Percentiles rank a stretch among this genome's conserved stretches.
phyloP scores from a whole-genome alignment of 1,140 invertebrate species.

The Octopus bimaculoides region DNA sequence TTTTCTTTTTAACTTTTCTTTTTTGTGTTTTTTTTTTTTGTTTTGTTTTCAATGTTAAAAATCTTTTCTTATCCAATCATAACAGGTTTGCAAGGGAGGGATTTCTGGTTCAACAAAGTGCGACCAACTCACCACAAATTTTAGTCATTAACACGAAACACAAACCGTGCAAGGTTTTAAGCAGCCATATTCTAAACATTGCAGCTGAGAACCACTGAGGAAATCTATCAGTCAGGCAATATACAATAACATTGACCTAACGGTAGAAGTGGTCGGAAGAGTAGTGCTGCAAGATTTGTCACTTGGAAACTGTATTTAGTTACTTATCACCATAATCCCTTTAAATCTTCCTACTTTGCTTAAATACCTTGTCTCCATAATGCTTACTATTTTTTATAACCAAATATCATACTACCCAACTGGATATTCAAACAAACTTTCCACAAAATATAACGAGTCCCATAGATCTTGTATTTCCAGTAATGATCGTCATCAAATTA shows the following conservation, averaged over 20 bases:
- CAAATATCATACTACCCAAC: constrained; percentile 15
- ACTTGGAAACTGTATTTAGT: neutral
- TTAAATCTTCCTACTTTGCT: constrained; percentile 13
- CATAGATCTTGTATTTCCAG: constrained; percentile 6
- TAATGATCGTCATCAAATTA: constrained; percentile 7
- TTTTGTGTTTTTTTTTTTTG: constrained; percentile 3
- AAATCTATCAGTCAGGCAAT: neutral
- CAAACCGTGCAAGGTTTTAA: constrained; percentile 15
- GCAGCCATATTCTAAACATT: constrained; percentile 2
- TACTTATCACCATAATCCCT: neutral
- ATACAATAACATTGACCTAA: constrained; percentile 1
- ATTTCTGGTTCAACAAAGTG: constrained; percentile 14
- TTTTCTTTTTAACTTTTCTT: neutral
- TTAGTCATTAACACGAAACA: constrained; percentile 13
- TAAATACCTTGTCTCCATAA: neutral
- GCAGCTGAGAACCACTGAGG: constrained; percentile 11
- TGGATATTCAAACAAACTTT: constrained; percentile 15
- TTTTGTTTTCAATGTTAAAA: constrained; percentile 6
- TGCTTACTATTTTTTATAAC: constrained; percentile 11
- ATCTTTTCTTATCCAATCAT: constrained; percentile 13
- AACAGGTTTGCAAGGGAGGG: constrained; percentile 14
- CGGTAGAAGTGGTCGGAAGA: constrained; percentile 11
- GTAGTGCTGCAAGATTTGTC: constrained; percentile 11
- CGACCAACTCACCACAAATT: constrained; percentile 15
- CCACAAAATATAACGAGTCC: constrained; percentile 15